Percentiles rank a stretch among this genome's conserved stretches.
Evolutionary conservation across 2,888 invertebrate species (phyloP).

Genomic region (Agapetus fuscipes): DNA sequence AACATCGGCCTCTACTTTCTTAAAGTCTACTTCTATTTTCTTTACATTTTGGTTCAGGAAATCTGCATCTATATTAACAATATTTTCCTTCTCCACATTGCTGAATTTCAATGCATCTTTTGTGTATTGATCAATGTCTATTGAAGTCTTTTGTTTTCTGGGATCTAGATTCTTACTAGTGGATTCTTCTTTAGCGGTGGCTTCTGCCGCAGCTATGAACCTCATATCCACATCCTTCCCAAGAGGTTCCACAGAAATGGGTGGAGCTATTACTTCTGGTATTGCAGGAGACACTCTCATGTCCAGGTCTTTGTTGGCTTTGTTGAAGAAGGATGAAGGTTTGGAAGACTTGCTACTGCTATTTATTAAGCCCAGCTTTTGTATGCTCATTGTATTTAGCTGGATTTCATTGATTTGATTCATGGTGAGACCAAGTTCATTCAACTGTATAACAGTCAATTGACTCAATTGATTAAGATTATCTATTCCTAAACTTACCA

Average conservation of each 20-base stretch:
- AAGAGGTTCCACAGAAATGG: conserved; percentile 31
- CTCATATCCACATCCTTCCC: conserved; percentile 45
- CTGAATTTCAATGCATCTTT: conserved; percentile 45
- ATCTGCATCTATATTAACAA: conserved; percentile 35
- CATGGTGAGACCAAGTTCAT: conserved; percentile 49
- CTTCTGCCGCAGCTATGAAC: too few relatives aligned
- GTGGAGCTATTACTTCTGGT: conserved; percentile 27
- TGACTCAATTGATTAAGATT: conserved; percentile 52
- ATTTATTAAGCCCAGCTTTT: conserved; percentile 43
- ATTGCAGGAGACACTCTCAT: conserved; percentile 34
- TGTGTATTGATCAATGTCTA: conserved; percentile 45
- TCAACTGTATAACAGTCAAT: conserved; percentile 50
- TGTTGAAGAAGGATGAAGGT: conserved; percentile 24
- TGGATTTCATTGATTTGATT: conserved; percentile 54
- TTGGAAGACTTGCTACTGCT: conserved; percentile 28
- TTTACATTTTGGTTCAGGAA: conserved; percentile 6
- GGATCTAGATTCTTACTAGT: conserved; percentile 24
- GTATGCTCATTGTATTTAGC: conserved; percentile 49
- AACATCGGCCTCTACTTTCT: conserved; percentile 28
- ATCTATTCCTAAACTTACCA: conserved; percentile 49
- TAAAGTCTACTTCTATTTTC: not conserved
- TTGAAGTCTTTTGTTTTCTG: conserved; percentile 34
- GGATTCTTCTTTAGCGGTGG: conserved; percentile 27
- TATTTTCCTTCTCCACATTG: conserved; percentile 40
- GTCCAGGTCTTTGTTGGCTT: conserved; percentile 37